A percentile compares a stretch with the other conserved stretches of the same genome.
Conservation (phyloP, 1,140 invertebrate species). For the Ctenoplectra terminalis region DNA sequence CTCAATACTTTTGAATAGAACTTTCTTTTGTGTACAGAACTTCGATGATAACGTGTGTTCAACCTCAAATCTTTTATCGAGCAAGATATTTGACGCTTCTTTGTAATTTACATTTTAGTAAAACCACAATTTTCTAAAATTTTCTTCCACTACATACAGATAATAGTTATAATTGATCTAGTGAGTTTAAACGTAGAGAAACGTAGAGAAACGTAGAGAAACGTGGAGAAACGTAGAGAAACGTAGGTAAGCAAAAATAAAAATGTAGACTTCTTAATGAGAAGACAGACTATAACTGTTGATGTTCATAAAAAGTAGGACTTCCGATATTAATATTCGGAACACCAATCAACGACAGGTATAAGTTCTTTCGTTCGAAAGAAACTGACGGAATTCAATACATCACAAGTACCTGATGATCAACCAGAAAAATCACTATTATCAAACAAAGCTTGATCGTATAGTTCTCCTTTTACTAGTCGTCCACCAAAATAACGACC, state of each 20-base stretch:
- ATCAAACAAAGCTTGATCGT: constrained; percentile 98
- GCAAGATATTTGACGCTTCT: not conserved
- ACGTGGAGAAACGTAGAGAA: not conserved
- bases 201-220: not conserved
- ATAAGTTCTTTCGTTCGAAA: constrained; percentile 73
- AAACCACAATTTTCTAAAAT: not conserved
- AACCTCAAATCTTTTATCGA: not conserved
- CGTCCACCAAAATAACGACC: constrained; percentile 98
- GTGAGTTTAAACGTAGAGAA: not conserved
- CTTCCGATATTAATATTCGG: constrained; percentile 18
- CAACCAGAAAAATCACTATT: constrained; percentile 98
- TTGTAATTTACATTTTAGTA: not conserved
- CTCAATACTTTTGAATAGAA: constrained; percentile 19
- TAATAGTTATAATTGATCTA: not conserved
- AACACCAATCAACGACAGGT: constrained; percentile 49
- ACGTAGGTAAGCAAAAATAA: not conserved
- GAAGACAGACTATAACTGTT: constrained; percentile 5
- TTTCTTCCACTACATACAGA: not conserved
- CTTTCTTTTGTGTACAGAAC: not conserved
- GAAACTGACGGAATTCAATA: constrained; percentile 56
- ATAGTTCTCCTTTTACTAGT: constrained; percentile 95
- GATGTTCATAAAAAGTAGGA: constrained; percentile 49
- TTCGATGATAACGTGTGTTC: not conserved
- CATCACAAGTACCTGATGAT: constrained; percentile 60
- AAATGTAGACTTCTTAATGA: not conserved